Evolutionary conservation across 1,140 invertebrate genomes (phyloP).

Genomic region (Steinernema khuongi): DNA sequence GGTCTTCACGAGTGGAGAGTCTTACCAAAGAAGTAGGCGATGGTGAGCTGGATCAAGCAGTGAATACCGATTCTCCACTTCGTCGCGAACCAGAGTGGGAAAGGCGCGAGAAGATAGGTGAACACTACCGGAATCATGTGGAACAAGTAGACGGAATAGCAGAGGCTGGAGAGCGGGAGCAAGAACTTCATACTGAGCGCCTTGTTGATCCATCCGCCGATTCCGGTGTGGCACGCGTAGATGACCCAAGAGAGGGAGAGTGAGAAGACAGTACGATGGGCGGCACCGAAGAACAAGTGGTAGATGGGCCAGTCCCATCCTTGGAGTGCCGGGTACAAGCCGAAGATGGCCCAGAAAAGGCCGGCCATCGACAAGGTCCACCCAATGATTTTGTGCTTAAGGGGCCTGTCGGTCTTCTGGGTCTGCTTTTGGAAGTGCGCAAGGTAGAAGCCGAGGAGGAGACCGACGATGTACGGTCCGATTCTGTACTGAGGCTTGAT

Average conservation of each 20-base stretch:
- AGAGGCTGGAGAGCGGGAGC: constrained; percentile 50
- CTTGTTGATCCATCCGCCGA: constrained; percentile 49
- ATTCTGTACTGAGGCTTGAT: constrained; percentile 62
- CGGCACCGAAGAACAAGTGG: constrained; percentile 52
- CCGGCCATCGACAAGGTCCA: constrained; percentile 37
- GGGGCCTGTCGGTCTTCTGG: constrained; percentile 40
- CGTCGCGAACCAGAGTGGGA: constrained; percentile 48
- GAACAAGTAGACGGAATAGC: constrained; percentile 54
- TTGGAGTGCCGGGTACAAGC: constrained; percentile 56
- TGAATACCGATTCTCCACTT: constrained; percentile 49
- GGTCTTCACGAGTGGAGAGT: neutral
- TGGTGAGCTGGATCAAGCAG: constrained; percentile 51
- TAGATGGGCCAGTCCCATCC: constrained; percentile 54
- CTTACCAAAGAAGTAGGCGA: constrained; percentile 52
- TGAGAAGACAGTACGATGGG: constrained; percentile 50
- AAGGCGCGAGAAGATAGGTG: constrained; percentile 53
- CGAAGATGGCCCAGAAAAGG: constrained; percentile 51
- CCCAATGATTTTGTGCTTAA: constrained; percentile 26
- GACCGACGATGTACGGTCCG: constrained; percentile 60
- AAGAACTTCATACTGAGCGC: constrained; percentile 37
- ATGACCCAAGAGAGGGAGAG: constrained; percentile 52
- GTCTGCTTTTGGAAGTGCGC: constrained; percentile 44
- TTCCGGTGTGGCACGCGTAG: constrained; percentile 58
- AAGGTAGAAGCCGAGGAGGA: constrained; percentile 60
- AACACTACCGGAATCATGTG: constrained; percentile 58